Evolutionary conservation across 1,140 invertebrate genomes (phyloP).

Genomic region (Trichonephila clavipes): DNA sequence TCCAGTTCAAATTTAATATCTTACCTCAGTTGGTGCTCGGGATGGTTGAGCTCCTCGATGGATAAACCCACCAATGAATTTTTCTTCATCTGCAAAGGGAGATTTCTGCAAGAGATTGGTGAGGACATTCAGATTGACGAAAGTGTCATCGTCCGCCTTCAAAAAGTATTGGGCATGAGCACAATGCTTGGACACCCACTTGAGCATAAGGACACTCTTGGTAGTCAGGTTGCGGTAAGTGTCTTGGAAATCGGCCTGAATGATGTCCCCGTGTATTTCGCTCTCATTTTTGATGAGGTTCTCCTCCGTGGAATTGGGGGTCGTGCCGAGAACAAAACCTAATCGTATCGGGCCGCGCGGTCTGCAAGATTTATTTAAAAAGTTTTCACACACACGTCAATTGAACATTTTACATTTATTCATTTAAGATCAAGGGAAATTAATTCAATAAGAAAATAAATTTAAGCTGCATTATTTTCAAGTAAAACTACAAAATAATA

Average conservation of each 20-base stretch:
- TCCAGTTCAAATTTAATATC: no score
- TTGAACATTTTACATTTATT: no score
- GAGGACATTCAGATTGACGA: slow-evolving; percentile 79
- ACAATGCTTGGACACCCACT: slow-evolving; percentile 77
- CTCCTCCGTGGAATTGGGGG: slow-evolving; percentile 83
- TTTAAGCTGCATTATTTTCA: no score
- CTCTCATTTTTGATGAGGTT: slow-evolving; percentile 79
- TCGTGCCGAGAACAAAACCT: slow-evolving; percentile 87
- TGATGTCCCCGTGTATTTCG: slow-evolving; percentile 75
- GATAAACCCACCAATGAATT: slow-evolving; percentile 61
- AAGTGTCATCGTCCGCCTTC: slow-evolving; percentile 77
- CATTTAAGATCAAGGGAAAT: no score
- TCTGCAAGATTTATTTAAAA: slow-evolving; percentile 76
- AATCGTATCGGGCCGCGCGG: slow-evolving; percentile 78
- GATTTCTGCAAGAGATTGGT: neutral
- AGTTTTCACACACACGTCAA: no score
- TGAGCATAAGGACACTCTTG: slow-evolving; percentile 76
- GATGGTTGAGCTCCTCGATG: slow-evolving; percentile 6
- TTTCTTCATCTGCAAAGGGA: neutral
- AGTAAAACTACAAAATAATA: no score
- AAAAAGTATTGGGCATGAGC: slow-evolving; percentile 75
- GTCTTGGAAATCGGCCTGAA: slow-evolving; percentile 78
- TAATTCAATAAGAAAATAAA: no score
- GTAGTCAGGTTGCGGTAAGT: slow-evolving; percentile 76
- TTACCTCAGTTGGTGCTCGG: slow-evolving; percentile 31